phyloP scores from a whole-genome alignment of 1,140 invertebrate genomes.

The Bacillus rossius region DNA sequence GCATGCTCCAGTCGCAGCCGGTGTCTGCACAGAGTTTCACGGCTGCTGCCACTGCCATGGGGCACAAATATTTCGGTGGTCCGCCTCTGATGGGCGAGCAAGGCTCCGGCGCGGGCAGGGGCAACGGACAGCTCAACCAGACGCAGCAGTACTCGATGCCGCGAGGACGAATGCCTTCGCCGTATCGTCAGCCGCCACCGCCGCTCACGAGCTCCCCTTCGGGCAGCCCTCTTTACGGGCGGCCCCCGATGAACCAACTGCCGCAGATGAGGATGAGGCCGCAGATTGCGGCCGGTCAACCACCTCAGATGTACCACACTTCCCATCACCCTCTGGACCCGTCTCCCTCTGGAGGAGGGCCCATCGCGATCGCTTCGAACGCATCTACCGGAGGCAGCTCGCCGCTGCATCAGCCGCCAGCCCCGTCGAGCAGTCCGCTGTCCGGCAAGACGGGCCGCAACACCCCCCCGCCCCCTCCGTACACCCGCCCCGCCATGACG shows the following conservation, averaged over 20 bases:
- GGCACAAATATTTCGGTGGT: conserved; percentile 43
- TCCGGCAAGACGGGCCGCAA: neutral
- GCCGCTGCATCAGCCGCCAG: neutral
- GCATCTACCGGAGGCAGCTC: conserved; percentile 2
- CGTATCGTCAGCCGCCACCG: conserved; percentile 41
- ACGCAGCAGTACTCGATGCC: conserved; percentile 28
- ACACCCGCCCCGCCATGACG: neutral
- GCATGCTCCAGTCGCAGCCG: conserved; percentile 53
- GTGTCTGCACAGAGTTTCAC: conserved; percentile 42
- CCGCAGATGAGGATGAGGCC: conserved; percentile 42
- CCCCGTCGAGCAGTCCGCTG: conserved; percentile 5
- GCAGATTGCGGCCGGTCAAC: conserved; percentile 18
- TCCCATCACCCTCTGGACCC: conserved; percentile 50
- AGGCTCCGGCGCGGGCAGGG: neutral
- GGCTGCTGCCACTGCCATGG: conserved; percentile 43
- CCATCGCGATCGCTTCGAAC: conserved; percentile 40
- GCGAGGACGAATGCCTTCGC: conserved; percentile 42
- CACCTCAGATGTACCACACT: conserved; percentile 43
- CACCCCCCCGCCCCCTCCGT: conserved; percentile 13
- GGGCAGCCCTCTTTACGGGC: neutral
- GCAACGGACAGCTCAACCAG: neutral
- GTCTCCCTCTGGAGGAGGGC: conserved; percentile 48
- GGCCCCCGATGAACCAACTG: neutral
- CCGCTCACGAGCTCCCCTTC: conserved; percentile 17
- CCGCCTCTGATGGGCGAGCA: neutral